A percentile compares a stretch with the other conserved stretches of the same genome.
phyloP scores from a whole-genome alignment of 2,113 vertebrate genomes.

The Anolis sagrei region DNA sequence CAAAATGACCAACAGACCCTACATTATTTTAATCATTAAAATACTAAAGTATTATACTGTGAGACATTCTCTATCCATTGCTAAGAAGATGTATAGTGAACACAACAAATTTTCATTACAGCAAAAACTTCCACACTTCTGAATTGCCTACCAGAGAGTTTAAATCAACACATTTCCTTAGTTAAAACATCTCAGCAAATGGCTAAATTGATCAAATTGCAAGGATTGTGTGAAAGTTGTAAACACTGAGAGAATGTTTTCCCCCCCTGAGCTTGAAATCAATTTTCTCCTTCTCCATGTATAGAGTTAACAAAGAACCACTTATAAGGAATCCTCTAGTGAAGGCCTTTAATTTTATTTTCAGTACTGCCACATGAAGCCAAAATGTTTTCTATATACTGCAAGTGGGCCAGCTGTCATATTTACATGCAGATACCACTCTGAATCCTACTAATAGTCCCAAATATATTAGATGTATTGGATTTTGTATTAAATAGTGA shows the following conservation, averaged over 20 bases:
- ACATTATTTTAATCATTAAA: background rate
- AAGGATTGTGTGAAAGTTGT: background rate
- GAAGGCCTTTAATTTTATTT: conserved; percentile 29
- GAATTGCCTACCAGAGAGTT: background rate
- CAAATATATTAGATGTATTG: no score
- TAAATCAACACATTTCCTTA: conserved; percentile 13
- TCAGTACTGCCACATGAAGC: background rate
- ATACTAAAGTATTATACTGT: background rate
- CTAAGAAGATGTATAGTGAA: background rate
- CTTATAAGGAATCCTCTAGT: conserved; percentile 5
- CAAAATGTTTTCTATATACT: background rate
- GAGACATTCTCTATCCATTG: background rate
- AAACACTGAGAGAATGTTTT: background rate
- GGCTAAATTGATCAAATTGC: background rate
- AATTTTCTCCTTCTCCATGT: background rate
- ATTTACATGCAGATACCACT: background rate
- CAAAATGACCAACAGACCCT: background rate
- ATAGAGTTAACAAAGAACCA: background rate
- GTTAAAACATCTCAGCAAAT: conserved; percentile 12
- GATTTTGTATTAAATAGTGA: no score
- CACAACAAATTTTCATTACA: background rate
- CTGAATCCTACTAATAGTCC: no score
- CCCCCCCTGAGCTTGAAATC: background rate
- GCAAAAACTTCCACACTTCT: background rate
- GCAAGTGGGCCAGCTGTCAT: background rate